These are phyloP conservation scores for Cassiopea andromeda DNA, from an alignment of 30 jellyfish, hydroid and myxozoan species.

Conservation along the genomic window DNA sequence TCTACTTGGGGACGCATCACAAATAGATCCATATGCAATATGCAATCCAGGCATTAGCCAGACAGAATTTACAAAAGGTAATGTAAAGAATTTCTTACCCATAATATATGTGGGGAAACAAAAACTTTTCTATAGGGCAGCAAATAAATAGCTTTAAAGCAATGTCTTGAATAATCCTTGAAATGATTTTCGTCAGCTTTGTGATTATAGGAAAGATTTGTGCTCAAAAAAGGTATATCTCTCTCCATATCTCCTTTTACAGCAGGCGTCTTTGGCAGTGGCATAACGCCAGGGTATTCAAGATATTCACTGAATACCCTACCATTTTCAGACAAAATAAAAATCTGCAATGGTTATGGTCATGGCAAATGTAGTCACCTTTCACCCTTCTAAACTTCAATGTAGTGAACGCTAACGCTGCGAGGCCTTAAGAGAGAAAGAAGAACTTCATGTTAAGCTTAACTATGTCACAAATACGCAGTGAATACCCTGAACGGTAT, in stretches of 20 bases:
- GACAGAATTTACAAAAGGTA: conserved; percentile 48
- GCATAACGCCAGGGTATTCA: no score
- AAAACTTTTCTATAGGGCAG: neutral
- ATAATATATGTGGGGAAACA: neutral
- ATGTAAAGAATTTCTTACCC: neutral
- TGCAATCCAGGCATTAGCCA: conserved; percentile 62
- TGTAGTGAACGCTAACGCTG: no score
- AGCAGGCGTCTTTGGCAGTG: no score
- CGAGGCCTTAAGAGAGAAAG: no score
- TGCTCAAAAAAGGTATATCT: neutral
- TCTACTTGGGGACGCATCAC: conserved; percentile 45
- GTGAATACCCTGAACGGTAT: no score
- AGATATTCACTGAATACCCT: no score
- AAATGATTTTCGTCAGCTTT: neutral
- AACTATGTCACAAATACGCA: no score
- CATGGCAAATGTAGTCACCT: no score
- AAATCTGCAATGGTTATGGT: no score
- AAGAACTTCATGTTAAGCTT: no score
- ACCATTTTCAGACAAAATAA: no score
- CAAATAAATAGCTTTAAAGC: neutral
- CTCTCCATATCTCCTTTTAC: neutral
- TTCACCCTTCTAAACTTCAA: no score
- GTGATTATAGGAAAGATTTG: neutral
- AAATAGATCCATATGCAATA: conserved; percentile 45
- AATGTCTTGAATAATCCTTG: neutral